phyloP scores from a whole-genome alignment of 2,113 vertebrate genomes.

The Zosterops pallidus region DNA sequence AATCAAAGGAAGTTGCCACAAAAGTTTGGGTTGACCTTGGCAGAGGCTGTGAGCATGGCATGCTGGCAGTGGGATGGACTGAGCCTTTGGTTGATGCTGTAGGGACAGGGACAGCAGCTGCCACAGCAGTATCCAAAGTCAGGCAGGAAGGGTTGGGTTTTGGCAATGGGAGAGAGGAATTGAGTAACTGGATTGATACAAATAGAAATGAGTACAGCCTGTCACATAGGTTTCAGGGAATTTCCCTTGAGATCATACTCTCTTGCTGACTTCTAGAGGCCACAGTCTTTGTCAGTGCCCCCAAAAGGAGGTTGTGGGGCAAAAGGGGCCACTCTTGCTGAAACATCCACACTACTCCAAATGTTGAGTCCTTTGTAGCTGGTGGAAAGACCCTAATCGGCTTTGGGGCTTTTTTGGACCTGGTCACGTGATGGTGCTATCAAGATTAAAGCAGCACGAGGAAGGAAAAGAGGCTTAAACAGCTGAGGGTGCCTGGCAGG shows the following conservation, averaged over 20 bases:
- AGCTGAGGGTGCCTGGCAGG: conserved; percentile 67
- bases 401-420: conserved; percentile 75
- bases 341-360: not conserved
- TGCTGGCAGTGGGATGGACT: not conserved
- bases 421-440: conserved; percentile 75
- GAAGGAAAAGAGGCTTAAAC: conserved; percentile 82
- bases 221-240: not conserved
- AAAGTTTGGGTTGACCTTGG: not conserved
- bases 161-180: not conserved
- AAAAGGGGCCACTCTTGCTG: not conserved
- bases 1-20: not conserved
- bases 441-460: conserved; percentile 86
- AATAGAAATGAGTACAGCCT: not conserved
- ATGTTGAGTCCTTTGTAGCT: not conserved
- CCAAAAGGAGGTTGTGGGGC: not conserved
- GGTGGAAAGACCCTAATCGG: conserved; percentile 75
- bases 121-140: not conserved
- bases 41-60: not conserved
- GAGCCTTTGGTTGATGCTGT: not conserved
- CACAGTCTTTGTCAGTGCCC: not conserved
- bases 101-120: not conserved
- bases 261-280: not conserved
- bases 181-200: not conserved
- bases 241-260: not conserved
- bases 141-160: not conserved